These are phyloP conservation scores for Corythornis cristatus DNA, from an alignment of 2,113 vertebrate genomes.

Conservation along the genomic window DNA sequence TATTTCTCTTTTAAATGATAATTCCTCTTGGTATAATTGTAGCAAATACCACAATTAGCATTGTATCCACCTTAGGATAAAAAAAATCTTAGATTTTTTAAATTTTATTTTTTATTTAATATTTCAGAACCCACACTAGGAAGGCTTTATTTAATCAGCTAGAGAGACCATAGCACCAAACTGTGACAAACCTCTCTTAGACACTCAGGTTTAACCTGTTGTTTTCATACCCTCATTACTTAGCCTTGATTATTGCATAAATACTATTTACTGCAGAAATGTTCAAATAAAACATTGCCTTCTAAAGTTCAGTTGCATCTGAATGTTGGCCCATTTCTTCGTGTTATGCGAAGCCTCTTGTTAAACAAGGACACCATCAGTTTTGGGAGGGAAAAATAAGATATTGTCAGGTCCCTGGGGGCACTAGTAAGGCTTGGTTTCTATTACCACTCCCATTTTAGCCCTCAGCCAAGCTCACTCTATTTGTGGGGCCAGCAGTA, in stretches of 20 bases:
- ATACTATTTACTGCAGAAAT: not conserved
- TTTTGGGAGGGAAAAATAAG: not conserved
- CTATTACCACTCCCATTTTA: not conserved
- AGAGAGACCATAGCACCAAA: not conserved
- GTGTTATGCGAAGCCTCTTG: not conserved
- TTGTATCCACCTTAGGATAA: not conserved
- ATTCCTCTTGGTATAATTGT: not conserved
- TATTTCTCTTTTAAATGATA: constrained; percentile 13
- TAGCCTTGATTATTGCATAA: not conserved
- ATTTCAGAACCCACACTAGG: not conserved
- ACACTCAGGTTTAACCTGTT: not conserved
- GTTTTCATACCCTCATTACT: not conserved
- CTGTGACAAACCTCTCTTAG: not conserved
- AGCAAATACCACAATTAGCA: not conserved
- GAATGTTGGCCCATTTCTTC: not conserved
- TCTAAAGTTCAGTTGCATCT: not conserved
- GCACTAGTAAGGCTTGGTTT: not conserved
- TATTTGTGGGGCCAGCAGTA: not conserved
- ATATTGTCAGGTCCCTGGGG: not conserved
- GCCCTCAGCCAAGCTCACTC: not conserved
- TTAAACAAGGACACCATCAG: not conserved
- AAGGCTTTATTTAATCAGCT: not conserved
- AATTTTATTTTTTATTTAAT: not conserved
- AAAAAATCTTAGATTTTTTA: not conserved
- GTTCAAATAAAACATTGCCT: not conserved